Conservation (phyloP, 2,113 vertebrate species). For the Xyrauchen texanus region DNA sequence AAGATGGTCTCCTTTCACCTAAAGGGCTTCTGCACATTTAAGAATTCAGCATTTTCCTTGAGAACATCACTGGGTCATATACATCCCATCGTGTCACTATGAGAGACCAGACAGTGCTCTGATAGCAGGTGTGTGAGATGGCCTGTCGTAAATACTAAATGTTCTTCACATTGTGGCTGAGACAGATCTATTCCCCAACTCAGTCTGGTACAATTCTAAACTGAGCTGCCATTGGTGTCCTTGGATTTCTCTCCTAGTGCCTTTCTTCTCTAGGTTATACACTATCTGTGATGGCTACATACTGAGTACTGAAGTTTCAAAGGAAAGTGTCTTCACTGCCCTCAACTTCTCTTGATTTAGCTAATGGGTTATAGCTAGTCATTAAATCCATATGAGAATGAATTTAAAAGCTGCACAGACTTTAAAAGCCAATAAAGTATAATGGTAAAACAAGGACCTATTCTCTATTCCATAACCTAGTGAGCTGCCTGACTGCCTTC, state of each 20-base stretch:
- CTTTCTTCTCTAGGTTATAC: not conserved
- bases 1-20: not conserved
- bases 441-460: too few relatives aligned
- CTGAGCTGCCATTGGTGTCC: not conserved
- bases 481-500: too few relatives aligned
- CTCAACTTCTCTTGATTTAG: not conserved
- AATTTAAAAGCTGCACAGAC: not conserved
- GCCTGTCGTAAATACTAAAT: constrained; percentile 22
- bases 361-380: not conserved
- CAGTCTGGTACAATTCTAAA: not conserved
- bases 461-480: too few relatives aligned
- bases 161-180: not conserved
- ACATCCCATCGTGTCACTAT: constrained; percentile 21
- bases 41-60: constrained; percentile 21
- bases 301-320: not conserved
- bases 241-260: not conserved
- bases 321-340: not conserved
- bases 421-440: not conserved
- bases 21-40: constrained; percentile 5
- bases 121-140: constrained; percentile 26
- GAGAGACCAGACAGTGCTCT: not conserved
- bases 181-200: constrained; percentile 7
- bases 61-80: constrained; percentile 27
- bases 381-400: not conserved
- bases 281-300: not conserved